phyloP scores from a whole-genome alignment of 2,113 vertebrate species.

The Gorsachius goisagi region DNA sequence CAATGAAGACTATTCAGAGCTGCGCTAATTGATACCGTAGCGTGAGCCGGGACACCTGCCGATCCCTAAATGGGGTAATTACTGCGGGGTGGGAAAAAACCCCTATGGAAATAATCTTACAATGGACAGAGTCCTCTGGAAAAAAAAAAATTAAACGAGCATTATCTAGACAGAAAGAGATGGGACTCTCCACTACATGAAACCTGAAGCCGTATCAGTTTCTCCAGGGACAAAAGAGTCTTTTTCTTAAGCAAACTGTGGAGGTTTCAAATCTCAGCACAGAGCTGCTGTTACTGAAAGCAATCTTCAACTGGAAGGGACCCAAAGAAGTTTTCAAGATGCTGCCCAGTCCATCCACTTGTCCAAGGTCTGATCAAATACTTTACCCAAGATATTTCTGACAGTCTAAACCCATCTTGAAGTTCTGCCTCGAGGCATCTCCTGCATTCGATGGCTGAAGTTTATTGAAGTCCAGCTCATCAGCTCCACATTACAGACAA shows the following conservation, averaged over 20 bases:
- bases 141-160: not conserved
- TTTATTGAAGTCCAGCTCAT: rapidly evolving
- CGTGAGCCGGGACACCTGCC: not conserved
- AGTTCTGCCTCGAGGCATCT: not conserved
- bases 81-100: not conserved
- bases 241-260: not conserved
- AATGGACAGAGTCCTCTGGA: not conserved
- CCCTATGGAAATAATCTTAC: not conserved
- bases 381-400: not conserved
- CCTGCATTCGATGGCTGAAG: rapidly evolving
- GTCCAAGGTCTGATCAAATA: not conserved
- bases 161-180: not conserved
- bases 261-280: not conserved
- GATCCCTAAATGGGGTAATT: not conserved
- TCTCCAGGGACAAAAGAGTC: not conserved
- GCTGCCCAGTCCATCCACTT: not conserved
- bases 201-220: not conserved
- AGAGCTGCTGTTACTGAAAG: not conserved
- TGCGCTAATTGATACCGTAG: not conserved
- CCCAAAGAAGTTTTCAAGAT: not conserved
- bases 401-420: not conserved
- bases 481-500: not conserved
- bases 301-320: not conserved
- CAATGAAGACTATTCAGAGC: not conserved
- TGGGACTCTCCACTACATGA: not conserved